Evolutionary conservation across 2,888 invertebrate species (phyloP).

Genomic region (Sphecodes monilicornis): DNA sequence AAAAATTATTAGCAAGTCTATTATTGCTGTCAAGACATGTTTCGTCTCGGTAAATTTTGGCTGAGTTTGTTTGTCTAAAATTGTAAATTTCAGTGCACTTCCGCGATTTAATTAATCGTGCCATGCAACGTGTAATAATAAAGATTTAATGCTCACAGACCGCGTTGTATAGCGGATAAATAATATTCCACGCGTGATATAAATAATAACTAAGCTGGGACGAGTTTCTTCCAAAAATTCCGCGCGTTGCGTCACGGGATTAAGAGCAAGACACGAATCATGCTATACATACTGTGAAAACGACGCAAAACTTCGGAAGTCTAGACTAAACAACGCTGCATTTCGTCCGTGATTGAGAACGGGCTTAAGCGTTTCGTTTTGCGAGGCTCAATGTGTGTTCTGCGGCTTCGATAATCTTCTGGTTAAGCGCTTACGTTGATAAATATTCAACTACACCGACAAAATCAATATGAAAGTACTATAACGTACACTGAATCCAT

Average conservation of each 20-base stretch:
- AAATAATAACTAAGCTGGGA: slow-evolving; percentile 1
- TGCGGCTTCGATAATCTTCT: not conserved
- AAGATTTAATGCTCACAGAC: not conserved
- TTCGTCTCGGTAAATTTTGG: too few relatives aligned
- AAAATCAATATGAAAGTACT: not conserved
- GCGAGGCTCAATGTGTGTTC: not conserved
- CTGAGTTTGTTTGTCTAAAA: not conserved
- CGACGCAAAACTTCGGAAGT: slow-evolving; percentile 22
- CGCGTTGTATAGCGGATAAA: not conserved
- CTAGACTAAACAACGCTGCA: slow-evolving; percentile 17
- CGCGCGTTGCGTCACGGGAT: slow-evolving; percentile 40
- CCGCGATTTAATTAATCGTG: not conserved
- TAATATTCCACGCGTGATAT: not conserved
- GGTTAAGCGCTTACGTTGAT: not conserved
- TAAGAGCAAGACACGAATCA: slow-evolving; percentile 47
- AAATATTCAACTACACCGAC: not conserved
- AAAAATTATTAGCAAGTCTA: too few relatives aligned
- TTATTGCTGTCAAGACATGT: too few relatives aligned
- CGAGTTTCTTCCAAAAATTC: slow-evolving; percentile 22
- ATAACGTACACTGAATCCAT: not conserved
- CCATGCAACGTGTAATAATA: too few relatives aligned
- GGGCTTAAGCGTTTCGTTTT: not conserved
- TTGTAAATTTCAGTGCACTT: not conserved
- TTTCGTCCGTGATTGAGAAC: not conserved
- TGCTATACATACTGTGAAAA: slow-evolving; percentile 35